Evolutionary conservation across 2,888 invertebrate genomes (phyloP).

Genomic region (Spicauda simplicius): DNA sequence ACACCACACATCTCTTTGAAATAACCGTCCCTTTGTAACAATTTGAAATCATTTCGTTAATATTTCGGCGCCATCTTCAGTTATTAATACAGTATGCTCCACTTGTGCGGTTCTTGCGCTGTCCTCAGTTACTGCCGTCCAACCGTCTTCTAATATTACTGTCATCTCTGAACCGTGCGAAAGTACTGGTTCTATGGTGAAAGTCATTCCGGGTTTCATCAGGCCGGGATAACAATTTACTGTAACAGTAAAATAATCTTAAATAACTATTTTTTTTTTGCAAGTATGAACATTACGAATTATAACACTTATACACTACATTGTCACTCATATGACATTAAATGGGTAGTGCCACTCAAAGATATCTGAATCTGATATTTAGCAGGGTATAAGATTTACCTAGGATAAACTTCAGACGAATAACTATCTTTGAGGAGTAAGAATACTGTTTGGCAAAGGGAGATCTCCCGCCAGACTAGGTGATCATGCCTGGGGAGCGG

Average conservation of each 20-base stretch:
- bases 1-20: not conserved
- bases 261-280: no score
- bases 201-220: constrained; percentile 96
- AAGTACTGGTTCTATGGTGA: constrained; percentile 96
- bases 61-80: constrained; percentile 90
- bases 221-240: constrained; percentile 87
- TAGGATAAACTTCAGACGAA: no score
- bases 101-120: constrained; percentile 93
- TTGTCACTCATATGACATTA: no score
- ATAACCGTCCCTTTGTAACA: not conserved
- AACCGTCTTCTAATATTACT: constrained; percentile 92
- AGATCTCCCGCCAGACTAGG: no score
- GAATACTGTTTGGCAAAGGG: no score
- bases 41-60: constrained; percentile 82
- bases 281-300: no score
- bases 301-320: no score
- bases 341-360: no score
- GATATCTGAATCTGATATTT: no score
- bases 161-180: constrained; percentile 89
- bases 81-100: constrained; percentile 96
- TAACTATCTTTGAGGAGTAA: no score
- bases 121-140: constrained; percentile 96
- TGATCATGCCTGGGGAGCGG: no score
- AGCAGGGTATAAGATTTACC: no score
- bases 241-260: constrained; percentile 54